phyloP scores from a whole-genome alignment of 2,888 invertebrate species.

The Coremacera marginata region DNA sequence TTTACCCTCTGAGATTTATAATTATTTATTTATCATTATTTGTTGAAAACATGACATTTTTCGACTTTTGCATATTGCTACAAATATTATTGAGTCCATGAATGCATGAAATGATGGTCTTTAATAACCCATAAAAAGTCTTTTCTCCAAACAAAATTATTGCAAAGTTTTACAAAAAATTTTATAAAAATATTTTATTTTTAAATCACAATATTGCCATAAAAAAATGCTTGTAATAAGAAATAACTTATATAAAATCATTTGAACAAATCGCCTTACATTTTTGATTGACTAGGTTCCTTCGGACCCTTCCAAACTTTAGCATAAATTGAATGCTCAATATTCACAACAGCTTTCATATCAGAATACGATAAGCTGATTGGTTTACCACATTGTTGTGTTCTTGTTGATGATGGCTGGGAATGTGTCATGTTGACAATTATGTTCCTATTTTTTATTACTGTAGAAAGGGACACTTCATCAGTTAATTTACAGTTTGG shows the following conservation, averaged over 20 bases:
- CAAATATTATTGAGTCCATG: no score
- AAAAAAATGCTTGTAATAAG: conserved; percentile 8
- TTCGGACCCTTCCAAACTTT: conserved; percentile 70
- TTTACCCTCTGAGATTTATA: no score
- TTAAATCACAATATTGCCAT: neutral
- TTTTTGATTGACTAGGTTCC: conserved; percentile 68
- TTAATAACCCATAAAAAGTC: no score
- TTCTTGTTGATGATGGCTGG: conserved; percentile 45
- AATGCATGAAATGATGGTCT: no score
- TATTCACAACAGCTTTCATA: conserved; percentile 56
- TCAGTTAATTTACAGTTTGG: neutral
- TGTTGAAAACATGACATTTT: no score
- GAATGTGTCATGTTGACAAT: conserved; percentile 48
- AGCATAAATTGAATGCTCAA: conserved; percentile 67
- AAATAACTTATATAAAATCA: conserved; percentile 23
- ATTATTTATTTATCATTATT: no score
- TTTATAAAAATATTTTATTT: no score
- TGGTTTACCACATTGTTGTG: conserved; percentile 39
- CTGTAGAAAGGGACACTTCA: neutral
- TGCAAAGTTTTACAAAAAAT: no score
- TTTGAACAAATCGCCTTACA: conserved; percentile 58
- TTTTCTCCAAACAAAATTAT: no score
- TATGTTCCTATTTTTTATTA: conserved; percentile 32
- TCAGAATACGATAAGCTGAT: conserved; percentile 39
- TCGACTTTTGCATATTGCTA: no score